Base-by-base conservation (phyloP, 2,888 invertebrate species). In the Lordiphosa andalusiaca region DNA sequence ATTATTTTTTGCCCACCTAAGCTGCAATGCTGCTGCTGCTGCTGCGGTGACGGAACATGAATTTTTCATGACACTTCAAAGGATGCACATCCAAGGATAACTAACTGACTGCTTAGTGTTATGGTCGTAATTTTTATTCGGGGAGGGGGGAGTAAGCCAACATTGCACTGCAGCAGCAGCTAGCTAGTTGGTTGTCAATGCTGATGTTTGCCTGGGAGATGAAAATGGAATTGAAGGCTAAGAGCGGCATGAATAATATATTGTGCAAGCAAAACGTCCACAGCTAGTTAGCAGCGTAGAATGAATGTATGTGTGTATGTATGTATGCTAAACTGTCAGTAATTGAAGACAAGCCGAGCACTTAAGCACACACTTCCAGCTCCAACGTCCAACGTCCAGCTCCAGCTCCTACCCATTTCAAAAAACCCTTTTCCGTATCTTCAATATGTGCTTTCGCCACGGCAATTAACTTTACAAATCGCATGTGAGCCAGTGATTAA, bases 401-500 rank as follows among this genome's bases (percentile, higher is more conserved):
- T 13, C 19, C 16, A 9, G 1, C 6, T 7, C 9, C 16, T 7
- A 23, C 19, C 21, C 25, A 42, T 13, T 35, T 16, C 21, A 13
- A 10, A 13, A 21, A 21, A 53, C 52, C 64, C 67, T 56, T 42
- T 37, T 38, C 4, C 30, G 21, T 42, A 12, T 47, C 33, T 39
- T 59, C 55, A 54, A 48, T 57, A 54, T 70, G 67, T 63, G 71
- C 78, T 82, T 82, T 82, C 83, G 84, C 72, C 73, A 77, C 76
- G 86, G 73, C 77, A 86, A 86, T 86, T 87, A 87, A 78, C 78
- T 84, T 78, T 76, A 85, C 78, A 85, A 84, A 85, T 87, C 82
- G 85, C 85, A 85, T 85, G 84, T 85, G 85, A 76, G 76, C 57
- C 77, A 67, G 80, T 86, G 87, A 87, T 87, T 87, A 87, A 87